Percentiles rank a stretch among this genome's conserved stretches.
phyloP scores from a whole-genome alignment of 2,888 invertebrate genomes.

The Octodonta nipae region DNA sequence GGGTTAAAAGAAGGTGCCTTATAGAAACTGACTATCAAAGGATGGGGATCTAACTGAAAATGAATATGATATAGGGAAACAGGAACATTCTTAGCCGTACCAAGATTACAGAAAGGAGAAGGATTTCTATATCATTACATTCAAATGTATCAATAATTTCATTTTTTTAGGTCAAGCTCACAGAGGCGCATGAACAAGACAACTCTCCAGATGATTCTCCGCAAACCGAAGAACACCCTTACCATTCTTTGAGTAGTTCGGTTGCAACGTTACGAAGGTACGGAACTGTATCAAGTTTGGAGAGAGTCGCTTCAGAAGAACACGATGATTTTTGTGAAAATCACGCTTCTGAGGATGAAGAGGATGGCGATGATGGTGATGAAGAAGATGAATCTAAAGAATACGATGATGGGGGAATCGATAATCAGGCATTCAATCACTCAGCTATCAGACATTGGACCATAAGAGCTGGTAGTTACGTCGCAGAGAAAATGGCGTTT shows the following conservation, averaged over 20 bases:
- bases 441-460: conserved; percentile 52
- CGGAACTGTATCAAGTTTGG: conserved; percentile 61
- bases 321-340: conserved; percentile 6
- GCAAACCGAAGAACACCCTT: conserved; percentile 59
- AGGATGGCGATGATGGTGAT: conserved; percentile 18
- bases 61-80: no score
- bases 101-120: no score
- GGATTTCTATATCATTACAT: no score
- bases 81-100: no score
- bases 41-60: no score
- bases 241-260: conserved; percentile 53
- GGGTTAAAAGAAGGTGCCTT: no score
- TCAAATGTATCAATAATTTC: no score
- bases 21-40: no score
- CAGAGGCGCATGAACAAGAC: conserved; percentile 39
- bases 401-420: conserved; percentile 24
- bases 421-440: conserved; percentile 32
- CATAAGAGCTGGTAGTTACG: conserved; percentile 64
- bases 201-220: conserved; percentile 59
- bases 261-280: conserved; percentile 40
- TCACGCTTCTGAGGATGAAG: conserved; percentile 8
- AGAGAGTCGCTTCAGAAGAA: conserved; percentile 50
- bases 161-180: conserved; percentile 6
- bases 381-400: conserved; percentile 18
- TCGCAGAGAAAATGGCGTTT: conserved; percentile 67